phyloP scores from a whole-genome alignment of 1,140 invertebrate species.

The Heliconius hermathena region DNA sequence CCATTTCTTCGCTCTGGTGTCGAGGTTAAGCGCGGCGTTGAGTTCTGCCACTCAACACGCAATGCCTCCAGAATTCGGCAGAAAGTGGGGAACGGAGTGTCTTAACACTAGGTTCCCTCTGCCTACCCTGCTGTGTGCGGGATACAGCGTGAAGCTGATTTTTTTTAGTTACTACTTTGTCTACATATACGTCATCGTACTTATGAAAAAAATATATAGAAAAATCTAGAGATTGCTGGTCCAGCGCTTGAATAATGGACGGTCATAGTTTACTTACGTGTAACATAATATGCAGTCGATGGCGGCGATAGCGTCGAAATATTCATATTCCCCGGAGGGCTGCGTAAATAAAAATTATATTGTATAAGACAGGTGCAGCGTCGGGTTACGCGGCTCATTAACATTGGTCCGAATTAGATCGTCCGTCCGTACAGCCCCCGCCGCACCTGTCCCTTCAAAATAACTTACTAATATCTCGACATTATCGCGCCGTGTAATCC shows the following conservation, averaged over 20 bases:
- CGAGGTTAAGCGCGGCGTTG: no score
- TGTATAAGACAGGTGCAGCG: slow-evolving; percentile 73
- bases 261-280: slow-evolving; percentile 66
- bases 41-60: no score
- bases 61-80: no score
- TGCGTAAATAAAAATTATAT: slow-evolving; percentile 79
- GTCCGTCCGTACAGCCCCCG: slow-evolving; percentile 48
- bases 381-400: slow-evolving; percentile 75
- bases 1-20: no score
- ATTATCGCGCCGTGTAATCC: slow-evolving; percentile 50
- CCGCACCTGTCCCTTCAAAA: slow-evolving; percentile 59
- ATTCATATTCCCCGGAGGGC: slow-evolving; percentile 74
- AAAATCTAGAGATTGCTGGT: slow-evolving; percentile 36
- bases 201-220: slow-evolving; percentile 21
- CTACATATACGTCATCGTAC: slow-evolving; percentile 31
- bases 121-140: no score
- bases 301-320: slow-evolving; percentile 68
- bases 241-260: slow-evolving; percentile 62
- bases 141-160: no score
- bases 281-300: slow-evolving; percentile 74
- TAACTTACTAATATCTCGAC: slow-evolving; percentile 47
- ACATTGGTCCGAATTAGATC: slow-evolving; percentile 71
- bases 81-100: no score
- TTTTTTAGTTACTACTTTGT: no score
- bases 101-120: no score